Evolutionary conservation across 1,140 invertebrate species (phyloP), one percentile per base, ranked within the genome.

Genomic region (Temnothorax nylanderi): DNA sequence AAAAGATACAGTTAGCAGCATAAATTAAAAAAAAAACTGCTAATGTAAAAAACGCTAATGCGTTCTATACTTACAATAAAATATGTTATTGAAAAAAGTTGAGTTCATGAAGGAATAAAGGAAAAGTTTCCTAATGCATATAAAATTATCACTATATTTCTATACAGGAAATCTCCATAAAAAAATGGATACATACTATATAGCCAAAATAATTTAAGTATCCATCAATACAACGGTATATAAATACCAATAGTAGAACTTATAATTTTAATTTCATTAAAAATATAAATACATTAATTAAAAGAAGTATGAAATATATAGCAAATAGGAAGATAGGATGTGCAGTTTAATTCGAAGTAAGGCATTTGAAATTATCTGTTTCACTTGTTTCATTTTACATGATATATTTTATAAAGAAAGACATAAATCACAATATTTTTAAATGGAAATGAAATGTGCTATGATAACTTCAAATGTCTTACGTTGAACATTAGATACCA

Each of bases 251-350:
- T 32, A 60, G 56, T 60, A 44, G n/a, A 67, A 67, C 21, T 34
- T 51, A 51, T 72, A 72, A 1, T 44, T 67, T 67, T 44, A 75
- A 58, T 44, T 47, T 47, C 32, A 44, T 32, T 56, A 51, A 44
- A 44, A 47, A 80, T 32, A 6, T 32, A 26, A 58, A 26, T 44
- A 85, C 56, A 41, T 49, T 65, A 84, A 81, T 71, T 44, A 84
- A 77, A 77, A 76, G 21, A 37, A 69, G 60, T 37, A 89, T 18
- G 49, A 41, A 26, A 26, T 81, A 64, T 47, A 47, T 21, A 71
- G 18, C 32, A 51, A 32, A 47, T 71, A 47, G 34, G 49, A 85
- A 82, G 49, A 85, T 89, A 85, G 69, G 78, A 87, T 75, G 78
- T 74, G 67, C n/a, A 89, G 58, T 84, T 75, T 85, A 62, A 58